A percentile compares a stretch with the other conserved stretches of the same genome.
Conservation (phyloP, 2,888 invertebrate species). For the Agrotis clavis region DNA sequence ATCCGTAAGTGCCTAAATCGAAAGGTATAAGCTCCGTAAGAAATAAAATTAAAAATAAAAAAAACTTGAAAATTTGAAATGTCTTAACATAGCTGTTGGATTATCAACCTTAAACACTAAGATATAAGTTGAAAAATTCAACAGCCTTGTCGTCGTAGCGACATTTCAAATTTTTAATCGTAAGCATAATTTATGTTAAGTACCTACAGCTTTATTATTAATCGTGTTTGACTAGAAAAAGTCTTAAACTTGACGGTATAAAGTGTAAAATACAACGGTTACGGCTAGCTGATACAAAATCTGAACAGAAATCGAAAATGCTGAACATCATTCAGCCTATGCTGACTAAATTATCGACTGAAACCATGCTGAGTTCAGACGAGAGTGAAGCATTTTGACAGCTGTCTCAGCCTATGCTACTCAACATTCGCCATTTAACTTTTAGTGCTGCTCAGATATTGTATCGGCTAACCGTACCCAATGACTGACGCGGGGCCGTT, state of each 20-base stretch:
- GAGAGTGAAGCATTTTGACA: no score
- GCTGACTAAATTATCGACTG: no score
- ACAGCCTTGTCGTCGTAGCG: background rate
- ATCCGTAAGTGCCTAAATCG: constrained; percentile 62
- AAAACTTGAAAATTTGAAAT: constrained; percentile 8
- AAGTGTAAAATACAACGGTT: background rate
- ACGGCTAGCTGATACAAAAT: no score
- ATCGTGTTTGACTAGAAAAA: constrained; percentile 15
- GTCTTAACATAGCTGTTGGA: background rate
- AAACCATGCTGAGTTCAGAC: no score
- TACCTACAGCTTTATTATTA: constrained; percentile 45
- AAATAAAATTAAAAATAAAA: constrained; percentile 22
- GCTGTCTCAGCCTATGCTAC: no score
- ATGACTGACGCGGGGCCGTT: background rate
- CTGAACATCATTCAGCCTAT: no score
- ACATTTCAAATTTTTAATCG: background rate
- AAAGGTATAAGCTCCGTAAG: constrained; percentile 56
- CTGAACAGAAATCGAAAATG: no score
- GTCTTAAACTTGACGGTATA: background rate
- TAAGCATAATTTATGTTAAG: constrained; percentile 60
- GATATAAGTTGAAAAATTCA: background rate
- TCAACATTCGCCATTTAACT: no score
- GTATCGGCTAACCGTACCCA: no score
- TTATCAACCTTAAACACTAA: background rate
- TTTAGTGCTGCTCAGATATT: no score